Evolutionary conservation across 2,888 invertebrate genomes (phyloP).

Genomic region (Petrolisthes manimaculis): DNA sequence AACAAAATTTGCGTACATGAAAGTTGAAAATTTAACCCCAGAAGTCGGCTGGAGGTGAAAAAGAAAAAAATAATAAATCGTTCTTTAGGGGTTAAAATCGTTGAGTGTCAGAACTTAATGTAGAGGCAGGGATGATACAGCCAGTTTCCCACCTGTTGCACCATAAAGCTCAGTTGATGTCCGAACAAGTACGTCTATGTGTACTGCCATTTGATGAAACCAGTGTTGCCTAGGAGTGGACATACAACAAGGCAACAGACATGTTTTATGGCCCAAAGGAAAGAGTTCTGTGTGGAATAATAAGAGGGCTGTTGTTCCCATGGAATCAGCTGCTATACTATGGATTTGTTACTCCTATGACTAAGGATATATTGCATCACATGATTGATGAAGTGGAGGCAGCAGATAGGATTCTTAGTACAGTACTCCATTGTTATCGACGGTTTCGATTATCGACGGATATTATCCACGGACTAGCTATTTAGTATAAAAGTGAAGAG

Average conservation of each 20-base stretch:
- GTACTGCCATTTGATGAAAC: slow-evolving; percentile 24
- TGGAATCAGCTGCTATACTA: slow-evolving; percentile 33
- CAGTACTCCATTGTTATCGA: too few relatives aligned
- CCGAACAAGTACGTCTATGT: slow-evolving; percentile 12
- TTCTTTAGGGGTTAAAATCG: too few relatives aligned
- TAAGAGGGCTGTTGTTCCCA: not conserved
- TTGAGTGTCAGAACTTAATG: not conserved
- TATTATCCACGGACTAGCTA: too few relatives aligned
- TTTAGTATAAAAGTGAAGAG: too few relatives aligned
- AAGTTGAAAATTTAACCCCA: too few relatives aligned
- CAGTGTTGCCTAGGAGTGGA: slow-evolving; percentile 22
- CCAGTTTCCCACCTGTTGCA: not conserved
- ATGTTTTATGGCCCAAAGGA: not conserved
- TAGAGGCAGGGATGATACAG: not conserved
- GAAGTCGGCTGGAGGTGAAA: too few relatives aligned
- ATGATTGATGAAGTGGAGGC: slow-evolving; percentile 11
- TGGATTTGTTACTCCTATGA: not conserved
- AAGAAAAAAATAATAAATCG: too few relatives aligned
- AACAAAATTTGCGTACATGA: too few relatives aligned
- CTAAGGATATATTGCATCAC: slow-evolving; percentile 22
- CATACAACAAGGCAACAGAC: slow-evolving; percentile 32
- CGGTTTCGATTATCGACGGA: too few relatives aligned
- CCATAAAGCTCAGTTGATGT: slow-evolving; percentile 8
- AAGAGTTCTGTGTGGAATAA: slow-evolving; percentile 3
- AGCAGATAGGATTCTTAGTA: not conserved